Evolutionary conservation across 23 tunicate genomes (phyloP).

Genomic region (Clavelina lepadiformis): DNA sequence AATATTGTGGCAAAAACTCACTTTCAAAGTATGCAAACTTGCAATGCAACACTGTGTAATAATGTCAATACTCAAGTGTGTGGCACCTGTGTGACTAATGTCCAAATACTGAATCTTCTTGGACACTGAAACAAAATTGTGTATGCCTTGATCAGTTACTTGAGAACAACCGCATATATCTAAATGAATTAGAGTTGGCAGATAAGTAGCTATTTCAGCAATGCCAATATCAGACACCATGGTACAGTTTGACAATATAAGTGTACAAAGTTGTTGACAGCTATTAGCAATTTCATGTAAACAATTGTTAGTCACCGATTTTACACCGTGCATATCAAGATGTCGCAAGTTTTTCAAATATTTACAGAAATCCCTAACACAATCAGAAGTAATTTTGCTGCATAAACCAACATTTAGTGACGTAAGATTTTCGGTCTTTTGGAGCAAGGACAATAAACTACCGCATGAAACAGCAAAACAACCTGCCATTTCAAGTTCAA

Average conservation of each 20-base stretch:
- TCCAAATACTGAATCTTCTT: constrained; percentile 15
- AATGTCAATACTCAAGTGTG: constrained; percentile 26
- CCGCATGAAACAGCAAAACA: constrained; percentile 51
- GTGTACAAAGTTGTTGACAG: constrained; percentile 28
- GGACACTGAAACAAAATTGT: constrained; percentile 14
- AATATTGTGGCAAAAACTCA: constrained; percentile 71
- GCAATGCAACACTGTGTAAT: constrained; percentile 10
- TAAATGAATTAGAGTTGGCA: constrained; percentile 12
- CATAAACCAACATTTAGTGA: constrained; percentile 59
- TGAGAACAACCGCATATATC: constrained; percentile 56
- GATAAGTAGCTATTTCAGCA: constrained; percentile 28
- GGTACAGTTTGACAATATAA: constrained; percentile 50
- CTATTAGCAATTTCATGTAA: constrained; percentile 28
- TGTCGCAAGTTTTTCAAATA: constrained; percentile 13
- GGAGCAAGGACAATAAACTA: constrained; percentile 13
- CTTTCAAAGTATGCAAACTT: constrained; percentile 29
- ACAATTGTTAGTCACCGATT: constrained; percentile 44
- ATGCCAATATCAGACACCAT: constrained; percentile 33
- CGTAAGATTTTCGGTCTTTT: neutral
- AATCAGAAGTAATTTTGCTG: constrained; percentile 37
- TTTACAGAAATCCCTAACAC: constrained; percentile 15
- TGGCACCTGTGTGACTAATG: constrained; percentile 51
- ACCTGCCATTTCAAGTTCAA: constrained; percentile 47
- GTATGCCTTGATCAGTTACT: constrained; percentile 44
- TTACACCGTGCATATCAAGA: constrained; percentile 52